Evolutionary conservation across 1,140 invertebrate species (phyloP), one percentile per base, ranked within the genome.

Genomic region (Pseudachorutes palmiensis): DNA sequence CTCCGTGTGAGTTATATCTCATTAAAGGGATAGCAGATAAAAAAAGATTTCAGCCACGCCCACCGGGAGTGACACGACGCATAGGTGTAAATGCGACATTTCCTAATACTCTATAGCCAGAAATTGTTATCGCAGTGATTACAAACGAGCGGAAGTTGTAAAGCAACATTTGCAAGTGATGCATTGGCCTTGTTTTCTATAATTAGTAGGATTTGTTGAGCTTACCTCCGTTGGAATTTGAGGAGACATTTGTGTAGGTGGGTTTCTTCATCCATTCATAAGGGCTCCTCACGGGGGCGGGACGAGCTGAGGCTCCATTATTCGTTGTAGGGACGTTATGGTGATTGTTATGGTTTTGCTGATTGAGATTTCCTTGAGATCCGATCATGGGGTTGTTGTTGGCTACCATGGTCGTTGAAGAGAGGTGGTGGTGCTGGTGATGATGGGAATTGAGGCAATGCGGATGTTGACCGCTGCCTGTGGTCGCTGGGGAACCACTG

Each of bases 251-350:
- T 48, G 75, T 90, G 76, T 92, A 92, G 12, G 87, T 86, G 0
- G 88, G 86, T 77, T 90, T 91, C 76, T 89, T 92, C 85, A 94
- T 92, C 90, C 90, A 94, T 70, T 91, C 90, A 76, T 85, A 92
- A 0, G 90, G 90, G 62, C 87, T 89, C 19, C 88, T 81, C 19
- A 84, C 83, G 1, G 86, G 84, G 5, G 84, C 80, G 19, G 89
- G 88, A 75, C 33, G 30, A 33, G 49, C 48, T 45, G 70, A 68
- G 16, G 68, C 66, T 55, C 67, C 61, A 22, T 5, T 55, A 26
- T 5, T 55, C 3, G 51, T 14, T 16, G 51, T 55, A 26, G 51
- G 24, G 5, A 5, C 24, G 12, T 5, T 22, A 55, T 55, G 51
- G 24, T 24, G 12, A 55, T 24, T 55, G 51, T 55, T 12, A 55